phyloP scores from a whole-genome alignment of 1,140 invertebrate species.

The Bombus terrestris region DNA sequence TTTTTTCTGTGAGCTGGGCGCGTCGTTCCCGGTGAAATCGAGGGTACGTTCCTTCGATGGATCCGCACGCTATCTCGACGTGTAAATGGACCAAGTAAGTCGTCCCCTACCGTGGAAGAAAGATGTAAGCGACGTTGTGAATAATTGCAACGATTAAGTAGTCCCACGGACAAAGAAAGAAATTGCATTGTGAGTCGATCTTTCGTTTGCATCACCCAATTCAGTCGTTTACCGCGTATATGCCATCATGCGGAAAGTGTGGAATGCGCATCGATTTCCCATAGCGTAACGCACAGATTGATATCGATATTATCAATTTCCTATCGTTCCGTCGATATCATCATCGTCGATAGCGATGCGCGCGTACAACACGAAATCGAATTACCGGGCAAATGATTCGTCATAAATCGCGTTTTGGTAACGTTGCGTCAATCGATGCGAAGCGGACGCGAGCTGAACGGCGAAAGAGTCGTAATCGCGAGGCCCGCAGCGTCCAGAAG shows the following conservation, averaged over 20 bases:
- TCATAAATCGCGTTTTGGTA: conserved; percentile 26
- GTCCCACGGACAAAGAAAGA: background rate
- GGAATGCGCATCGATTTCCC: background rate
- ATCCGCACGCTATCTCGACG: background rate
- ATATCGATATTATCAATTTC: background rate
- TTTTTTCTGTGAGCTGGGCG: conserved; percentile 21
- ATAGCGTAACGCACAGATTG: background rate
- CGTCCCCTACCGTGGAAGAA: background rate
- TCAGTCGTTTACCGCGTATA: background rate
- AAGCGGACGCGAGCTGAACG: background rate
- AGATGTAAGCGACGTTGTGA: background rate
- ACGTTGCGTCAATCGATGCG: background rate
- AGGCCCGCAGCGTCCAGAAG: conserved; percentile 43
- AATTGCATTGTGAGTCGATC: background rate
- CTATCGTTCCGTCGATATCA: background rate
- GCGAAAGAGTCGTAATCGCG: conserved; percentile 46
- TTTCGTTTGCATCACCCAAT: background rate
- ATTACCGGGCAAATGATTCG: background rate
- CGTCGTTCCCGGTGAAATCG: conserved; percentile 18
- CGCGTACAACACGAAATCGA: background rate
- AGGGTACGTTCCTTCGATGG: conserved; percentile 4
- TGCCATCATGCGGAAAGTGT: too few relatives aligned
- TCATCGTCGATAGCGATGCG: background rate
- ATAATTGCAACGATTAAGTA: conserved; percentile 31
- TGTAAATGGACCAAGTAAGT: background rate